Evolutionary conservation across 2,113 vertebrate species (phyloP), one percentile per base, ranked within the genome.

Genomic region (Malurus melanocephalus): DNA sequence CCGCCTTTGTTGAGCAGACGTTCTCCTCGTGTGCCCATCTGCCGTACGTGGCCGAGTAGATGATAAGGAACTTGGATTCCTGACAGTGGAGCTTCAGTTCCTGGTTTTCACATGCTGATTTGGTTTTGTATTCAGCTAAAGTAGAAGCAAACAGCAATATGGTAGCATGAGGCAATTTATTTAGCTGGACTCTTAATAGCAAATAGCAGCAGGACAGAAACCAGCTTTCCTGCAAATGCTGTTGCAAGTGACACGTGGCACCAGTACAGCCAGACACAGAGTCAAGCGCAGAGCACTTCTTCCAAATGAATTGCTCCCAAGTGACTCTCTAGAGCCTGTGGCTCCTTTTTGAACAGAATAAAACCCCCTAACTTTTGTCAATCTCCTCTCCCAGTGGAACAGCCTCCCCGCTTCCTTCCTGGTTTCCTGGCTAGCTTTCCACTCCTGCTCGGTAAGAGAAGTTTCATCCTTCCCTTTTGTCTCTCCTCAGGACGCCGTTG

Each of bases 41-140:
- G 59, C 99, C 99, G 1, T 98, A 99, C 88, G 97, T 97, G 19
- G 98, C 99, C 7, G 98, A 98, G 60, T 99, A 99, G 97, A 99
- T 98, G 95, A 98, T 98, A 85, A 99, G 98, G 83, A 98, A 97
- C 94, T 97, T 98, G 87, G 98, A 98, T 61, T 98, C 96, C 64
- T 99, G 98, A 85, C 99, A 99, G 95, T 98, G 98, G 85, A 99
- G 97, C 51, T 97, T 96, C 97, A 99, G 93, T 69, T 97, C 97
- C 81, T 98, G 97, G 62, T 98, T 98, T 92, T 99, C 98, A 95
- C 99, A 99, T 18, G 96, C 97, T 48, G 98, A 97, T 91, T 97
- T 98, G 93, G 96, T 98, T 96, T 98, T 99, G 95, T 99, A 97
- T 96, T 99, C 99, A 80, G 98, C 99, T 99, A 93, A 93, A 96